phyloP scores from a whole-genome alignment of 1,140 invertebrate species.

The Homarus americanus region DNA sequence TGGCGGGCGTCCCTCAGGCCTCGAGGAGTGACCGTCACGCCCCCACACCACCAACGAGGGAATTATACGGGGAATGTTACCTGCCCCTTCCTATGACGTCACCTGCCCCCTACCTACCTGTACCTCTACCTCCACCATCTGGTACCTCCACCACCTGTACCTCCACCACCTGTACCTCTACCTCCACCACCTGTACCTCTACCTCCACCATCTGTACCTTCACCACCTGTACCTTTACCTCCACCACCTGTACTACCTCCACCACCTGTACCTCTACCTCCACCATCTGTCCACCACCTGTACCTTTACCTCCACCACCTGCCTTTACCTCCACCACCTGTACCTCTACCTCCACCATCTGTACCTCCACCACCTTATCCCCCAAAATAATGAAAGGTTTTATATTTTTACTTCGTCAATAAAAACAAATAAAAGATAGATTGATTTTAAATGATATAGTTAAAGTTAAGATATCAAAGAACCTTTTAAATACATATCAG shows the following conservation, averaged over 20 bases:
- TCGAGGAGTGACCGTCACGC: background rate
- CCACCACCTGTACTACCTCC: background rate
- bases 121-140: no score
- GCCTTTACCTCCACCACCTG: no score
- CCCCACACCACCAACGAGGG: background rate
- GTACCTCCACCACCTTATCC: no score
- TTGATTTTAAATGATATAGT: no score
- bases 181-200: background rate
- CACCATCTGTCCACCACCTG: background rate
- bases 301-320: background rate
- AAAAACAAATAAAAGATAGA: no score
- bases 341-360: no score
- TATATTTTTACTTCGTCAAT: no score
- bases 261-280: background rate
- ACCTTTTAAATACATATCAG: no score
- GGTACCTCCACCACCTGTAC: background rate
- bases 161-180: background rate
- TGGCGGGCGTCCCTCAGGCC: background rate
- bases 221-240: background rate
- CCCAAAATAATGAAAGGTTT: no score
- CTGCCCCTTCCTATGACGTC: background rate
- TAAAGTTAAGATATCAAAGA: no score
- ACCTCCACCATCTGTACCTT: background rate
- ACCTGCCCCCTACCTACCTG: background rate
- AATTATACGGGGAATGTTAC: background rate